phyloP scores from a whole-genome alignment of 2,113 vertebrate genomes.

The Marcusenius ussheri region DNA sequence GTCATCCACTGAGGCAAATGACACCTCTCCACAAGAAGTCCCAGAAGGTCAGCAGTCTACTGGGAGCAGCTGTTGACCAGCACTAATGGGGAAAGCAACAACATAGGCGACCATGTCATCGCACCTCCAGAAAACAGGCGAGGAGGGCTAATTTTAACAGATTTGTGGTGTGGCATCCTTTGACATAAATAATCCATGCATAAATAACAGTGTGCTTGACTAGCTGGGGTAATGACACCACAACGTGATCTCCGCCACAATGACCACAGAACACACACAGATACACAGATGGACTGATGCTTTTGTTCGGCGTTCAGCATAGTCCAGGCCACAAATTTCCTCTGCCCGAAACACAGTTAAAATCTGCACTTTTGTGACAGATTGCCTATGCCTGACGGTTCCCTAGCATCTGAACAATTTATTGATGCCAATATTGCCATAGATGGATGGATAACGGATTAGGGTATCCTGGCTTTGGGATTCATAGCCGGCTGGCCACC shows the following conservation, averaged over 20 bases:
- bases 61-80: background rate
- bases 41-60: slow-evolving; percentile 13
- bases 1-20: background rate
- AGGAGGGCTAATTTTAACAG: background rate
- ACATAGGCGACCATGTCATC: background rate
- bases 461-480: background rate
- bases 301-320: background rate
- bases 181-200: background rate
- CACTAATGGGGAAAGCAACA: background rate
- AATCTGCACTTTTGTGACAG: background rate
- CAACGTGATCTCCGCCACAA: background rate
- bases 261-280: background rate
- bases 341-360: background rate
- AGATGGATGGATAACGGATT: background rate
- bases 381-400: background rate
- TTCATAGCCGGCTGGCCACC: background rate
- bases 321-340: background rate
- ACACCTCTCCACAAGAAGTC: background rate
- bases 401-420: background rate
- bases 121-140: background rate
- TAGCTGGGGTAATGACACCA: background rate
- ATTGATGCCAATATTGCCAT: background rate
- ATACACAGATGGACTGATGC: background rate
- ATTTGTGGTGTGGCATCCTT: background rate
- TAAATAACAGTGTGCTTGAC: background rate